Base-by-base conservation (phyloP, 2,113 vertebrate genomes). In the Cavia porcellus region DNA sequence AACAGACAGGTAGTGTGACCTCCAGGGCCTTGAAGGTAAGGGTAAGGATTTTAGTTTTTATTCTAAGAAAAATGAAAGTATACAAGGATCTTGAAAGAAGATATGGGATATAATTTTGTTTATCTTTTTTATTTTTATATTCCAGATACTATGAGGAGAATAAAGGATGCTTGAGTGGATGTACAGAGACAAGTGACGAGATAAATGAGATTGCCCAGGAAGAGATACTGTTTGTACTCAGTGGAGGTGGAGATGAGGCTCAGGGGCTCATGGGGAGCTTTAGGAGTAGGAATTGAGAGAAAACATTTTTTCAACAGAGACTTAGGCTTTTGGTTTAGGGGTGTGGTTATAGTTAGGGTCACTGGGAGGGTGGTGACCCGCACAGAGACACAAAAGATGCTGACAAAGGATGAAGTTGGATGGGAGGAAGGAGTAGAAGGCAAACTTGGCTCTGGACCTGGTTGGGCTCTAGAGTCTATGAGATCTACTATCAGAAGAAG, bases 11-110 rank as follows among this genome's bases (percentile, higher is more conserved):
- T 12, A 50, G n/a, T 50, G 42, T n/a, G 32, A 47, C 17, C 35
- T 68, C 0, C 17, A n/a, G 47, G 47, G 38, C 13, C 32, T 70
- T 82, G 52, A 19, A 42, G n/a, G 47, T 7, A 30, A 35, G 62
- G 59, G 28, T 32, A 66, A 61, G 28, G 92, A 38, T 85, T 85
- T 52, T 96, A 57, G 42, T n/a, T 90, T 94, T 75, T 89, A n/a
- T 13, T 79, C 70, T 86, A 82, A 91, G 19, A 88, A 70, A 55
- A 38, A 59, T 45, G 47, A 74, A 68, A 75, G 50, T 30, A 20
- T 6, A 57, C 52, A 72, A 94, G 74, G 70, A 7, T 20, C 45
- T 92, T 55, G 66, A 38, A 38, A 45, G 70, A 96, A 92, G n/a
- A 62, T 50, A 12, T 80, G 38, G 1, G 13, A 13, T 79, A 10